A percentile compares a stretch with the other conserved stretches of the same genome.
Conservation (phyloP, 2,797 vertebrate genomes). For the Mus minutoides region DNA sequence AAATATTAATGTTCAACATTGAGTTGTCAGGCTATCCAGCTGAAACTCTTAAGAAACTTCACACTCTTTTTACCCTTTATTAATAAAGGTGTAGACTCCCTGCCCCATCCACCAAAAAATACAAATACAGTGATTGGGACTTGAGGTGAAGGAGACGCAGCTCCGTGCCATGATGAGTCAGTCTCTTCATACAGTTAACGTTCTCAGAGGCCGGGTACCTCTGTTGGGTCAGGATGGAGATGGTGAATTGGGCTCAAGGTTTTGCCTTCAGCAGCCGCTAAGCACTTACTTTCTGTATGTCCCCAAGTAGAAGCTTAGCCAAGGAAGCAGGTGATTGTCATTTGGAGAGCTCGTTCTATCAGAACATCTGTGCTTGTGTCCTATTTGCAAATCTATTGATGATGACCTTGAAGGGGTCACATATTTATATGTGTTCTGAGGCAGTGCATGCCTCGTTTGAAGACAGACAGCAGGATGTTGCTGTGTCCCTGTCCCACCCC, state of each 20-base stretch:
- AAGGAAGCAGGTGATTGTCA: not conserved
- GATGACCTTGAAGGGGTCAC: constrained; percentile 13
- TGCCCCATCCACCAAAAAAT: not conserved
- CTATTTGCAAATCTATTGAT: not conserved
- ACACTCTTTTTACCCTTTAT: constrained; percentile 13
- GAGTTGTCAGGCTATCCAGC: not conserved
- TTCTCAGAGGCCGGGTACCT: not conserved
- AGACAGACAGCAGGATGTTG: not conserved
- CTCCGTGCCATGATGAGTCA: not conserved
- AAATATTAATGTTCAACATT: constrained; percentile 35
- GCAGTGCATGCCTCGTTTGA: not conserved
- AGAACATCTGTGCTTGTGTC: constrained; percentile 12
- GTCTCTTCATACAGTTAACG: not conserved
- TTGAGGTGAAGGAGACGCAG: not conserved
- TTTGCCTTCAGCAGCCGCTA: constrained; percentile 18
- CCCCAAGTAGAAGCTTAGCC: constrained; percentile 32
- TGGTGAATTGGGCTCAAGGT: not conserved
- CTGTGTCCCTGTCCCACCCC: not conserved
- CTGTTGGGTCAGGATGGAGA: not conserved
- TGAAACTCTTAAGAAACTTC: constrained; percentile 52
- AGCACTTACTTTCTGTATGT: not conserved
- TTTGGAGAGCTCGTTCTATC: constrained; percentile 17
- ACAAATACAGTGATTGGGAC: not conserved
- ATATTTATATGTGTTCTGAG: not conserved
- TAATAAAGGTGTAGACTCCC: constrained; percentile 39